These are phyloP conservation scores for Patagioenas fasciata DNA, from an alignment of 2,113 vertebrate species.

Conservation along the genomic window DNA sequence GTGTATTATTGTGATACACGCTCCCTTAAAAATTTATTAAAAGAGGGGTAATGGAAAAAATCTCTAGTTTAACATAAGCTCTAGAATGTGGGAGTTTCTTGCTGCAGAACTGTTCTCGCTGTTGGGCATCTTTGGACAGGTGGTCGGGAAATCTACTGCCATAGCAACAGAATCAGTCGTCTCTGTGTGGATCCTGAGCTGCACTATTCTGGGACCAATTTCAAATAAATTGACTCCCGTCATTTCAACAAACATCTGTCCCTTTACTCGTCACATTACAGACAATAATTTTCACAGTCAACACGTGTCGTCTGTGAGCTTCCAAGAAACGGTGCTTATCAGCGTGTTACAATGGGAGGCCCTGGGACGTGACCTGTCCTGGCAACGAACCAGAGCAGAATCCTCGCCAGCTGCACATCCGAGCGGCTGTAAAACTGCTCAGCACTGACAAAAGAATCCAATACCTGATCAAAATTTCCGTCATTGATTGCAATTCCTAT, in stretches of 20 bases:
- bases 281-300: neutral
- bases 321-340: neutral
- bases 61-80: neutral
- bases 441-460: neutral
- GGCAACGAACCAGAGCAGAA: neutral
- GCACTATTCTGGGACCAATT: neutral
- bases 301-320: neutral
- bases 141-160: neutral
- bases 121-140: neutral
- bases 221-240: neutral
- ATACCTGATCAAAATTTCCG: neutral
- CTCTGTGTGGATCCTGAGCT: neutral
- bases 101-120: neutral
- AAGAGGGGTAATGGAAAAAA: neutral
- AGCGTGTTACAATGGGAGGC: neutral
- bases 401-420: conserved; percentile 28
- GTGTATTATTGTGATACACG: neutral
- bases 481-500: neutral
- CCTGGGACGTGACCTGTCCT: conserved; percentile 14
- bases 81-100: neutral
- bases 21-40: neutral
- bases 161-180: neutral
- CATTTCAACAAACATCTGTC: neutral
- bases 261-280: neutral
- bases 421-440: conserved; percentile 10